Evolutionary conservation across 2,797 vertebrate species (phyloP), one percentile per base, ranked within the genome.

Genomic region (Pipistrellus nathusii): DNA sequence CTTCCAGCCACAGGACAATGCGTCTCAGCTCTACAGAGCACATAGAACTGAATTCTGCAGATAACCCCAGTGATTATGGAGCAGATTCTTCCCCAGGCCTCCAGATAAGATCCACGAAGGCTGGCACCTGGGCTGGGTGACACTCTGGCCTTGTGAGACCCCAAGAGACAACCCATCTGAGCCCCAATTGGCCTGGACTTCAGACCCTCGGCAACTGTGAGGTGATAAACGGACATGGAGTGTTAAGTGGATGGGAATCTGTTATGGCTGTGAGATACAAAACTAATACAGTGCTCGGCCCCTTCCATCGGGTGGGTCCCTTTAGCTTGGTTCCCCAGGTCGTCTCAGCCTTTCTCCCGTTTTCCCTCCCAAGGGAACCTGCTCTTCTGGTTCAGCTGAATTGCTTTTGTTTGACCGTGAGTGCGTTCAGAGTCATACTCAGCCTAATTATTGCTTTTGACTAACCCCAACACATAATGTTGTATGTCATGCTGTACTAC

Each of bases 361-460:
- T 11, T 18, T 57, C 30, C 35, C 55, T 90, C 93, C 82, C 66
- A 1, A n/a, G 71, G 73, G 57, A 71, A 23, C 59, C 66, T 2
- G 0, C 20, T 86, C 83, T 38, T 82, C 51, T 86, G 94, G 57
- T 88, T 88, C 32, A 0, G 1, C 82, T 51, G 30, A 88, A 83
- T 88, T 93, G 96, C 96, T 95, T 96, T 92, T 96, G 85, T 95
- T 91, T 93, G 96, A 97, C 97, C 91, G 59, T 59, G 46, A 82
- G 71, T 18, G 46, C 66, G 78, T 88, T 96, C 66, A 3, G 93
- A 41, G 94, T 95, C 94, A 88, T 93, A 90, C 92, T 81, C 86
- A 84, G 95, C 94, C 97, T 98, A 98, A 98, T 98, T 98, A 96
- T 93, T 96, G 96, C 97, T 96, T 97, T 97, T 97, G 98, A 98